Conservation (phyloP, 2,797 vertebrate species). For the Artibeus jamaicensis region DNA sequence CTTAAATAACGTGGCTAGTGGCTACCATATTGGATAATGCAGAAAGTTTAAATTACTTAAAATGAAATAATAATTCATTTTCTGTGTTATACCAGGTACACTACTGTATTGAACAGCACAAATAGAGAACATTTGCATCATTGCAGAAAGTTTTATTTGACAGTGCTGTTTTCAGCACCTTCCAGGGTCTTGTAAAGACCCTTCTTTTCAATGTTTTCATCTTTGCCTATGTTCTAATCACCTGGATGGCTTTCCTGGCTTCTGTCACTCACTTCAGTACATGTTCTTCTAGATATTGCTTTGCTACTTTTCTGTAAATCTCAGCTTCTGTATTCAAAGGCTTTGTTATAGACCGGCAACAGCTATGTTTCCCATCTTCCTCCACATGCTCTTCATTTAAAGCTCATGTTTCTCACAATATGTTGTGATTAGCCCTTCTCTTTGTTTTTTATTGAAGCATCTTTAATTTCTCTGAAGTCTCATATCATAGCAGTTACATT, state of each 20-base stretch:
- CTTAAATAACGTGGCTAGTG: not conserved
- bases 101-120: not conserved
- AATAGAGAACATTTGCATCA: not conserved
- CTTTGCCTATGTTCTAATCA: not conserved
- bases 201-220: not conserved
- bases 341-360: not conserved
- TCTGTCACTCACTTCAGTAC: not conserved
- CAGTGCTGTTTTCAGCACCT: not conserved
- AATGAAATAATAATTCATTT: constrained; percentile 15
- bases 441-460: not conserved
- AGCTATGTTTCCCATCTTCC: not conserved
- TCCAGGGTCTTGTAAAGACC: not conserved
- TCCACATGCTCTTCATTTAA: not conserved
- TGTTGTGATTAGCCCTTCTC: not conserved
- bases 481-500: not conserved
- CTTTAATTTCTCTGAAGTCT: not conserved
- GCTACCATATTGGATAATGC: not conserved
- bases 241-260: not conserved
- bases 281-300: not conserved
- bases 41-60: not conserved
- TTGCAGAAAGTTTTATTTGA: not conserved
- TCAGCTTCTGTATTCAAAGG: not conserved
- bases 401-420: not conserved
- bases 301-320: not conserved
- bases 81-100: not conserved